phyloP scores from a whole-genome alignment of 2,797 vertebrate species.

The Tarsius wallacei region DNA sequence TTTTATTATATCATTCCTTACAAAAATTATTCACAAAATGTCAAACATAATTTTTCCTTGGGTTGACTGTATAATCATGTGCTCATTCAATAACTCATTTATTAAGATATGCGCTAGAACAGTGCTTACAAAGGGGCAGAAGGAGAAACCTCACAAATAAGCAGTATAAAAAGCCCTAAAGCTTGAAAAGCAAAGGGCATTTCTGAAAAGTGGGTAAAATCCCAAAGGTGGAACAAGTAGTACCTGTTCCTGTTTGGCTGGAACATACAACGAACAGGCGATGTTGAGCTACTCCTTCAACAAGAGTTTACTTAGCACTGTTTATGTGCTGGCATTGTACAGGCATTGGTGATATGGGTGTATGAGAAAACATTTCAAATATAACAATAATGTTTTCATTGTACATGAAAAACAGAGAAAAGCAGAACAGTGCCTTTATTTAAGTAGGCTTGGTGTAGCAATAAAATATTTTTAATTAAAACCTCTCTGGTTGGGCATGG shows the following conservation, averaged over 20 bases:
- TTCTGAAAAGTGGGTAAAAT: not conserved
- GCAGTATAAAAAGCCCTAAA: not conserved
- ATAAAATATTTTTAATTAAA: constrained; percentile 81
- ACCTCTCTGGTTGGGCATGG: constrained; percentile 22
- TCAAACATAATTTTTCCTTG: not conserved
- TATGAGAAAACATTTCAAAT: constrained; percentile 24
- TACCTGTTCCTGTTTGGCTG: not conserved
- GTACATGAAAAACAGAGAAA: not conserved
- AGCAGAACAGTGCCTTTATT: constrained; percentile 55
- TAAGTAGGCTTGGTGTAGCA: constrained; percentile 36
- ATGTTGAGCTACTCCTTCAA: not conserved
- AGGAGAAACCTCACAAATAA: constrained; percentile 42
- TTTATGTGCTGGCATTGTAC: not conserved
- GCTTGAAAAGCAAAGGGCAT: constrained; percentile 1
- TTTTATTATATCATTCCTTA: constrained; percentile 52
- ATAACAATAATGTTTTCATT: not conserved
- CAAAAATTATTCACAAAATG: constrained; percentile 11
- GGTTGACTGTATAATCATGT: not conserved
- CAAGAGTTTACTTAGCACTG: not conserved
- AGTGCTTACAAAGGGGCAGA: not conserved
- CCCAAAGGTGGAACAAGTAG: not conserved
- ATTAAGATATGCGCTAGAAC: not conserved
- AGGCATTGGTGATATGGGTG: not conserved
- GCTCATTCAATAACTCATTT: not conserved
- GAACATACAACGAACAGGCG: rapidly evolving